Percentiles rank a stretch among this genome's conserved stretches.
Evolutionary conservation across 2,113 vertebrate genomes (phyloP).

Genomic region (Lepisosteus osseus): DNA sequence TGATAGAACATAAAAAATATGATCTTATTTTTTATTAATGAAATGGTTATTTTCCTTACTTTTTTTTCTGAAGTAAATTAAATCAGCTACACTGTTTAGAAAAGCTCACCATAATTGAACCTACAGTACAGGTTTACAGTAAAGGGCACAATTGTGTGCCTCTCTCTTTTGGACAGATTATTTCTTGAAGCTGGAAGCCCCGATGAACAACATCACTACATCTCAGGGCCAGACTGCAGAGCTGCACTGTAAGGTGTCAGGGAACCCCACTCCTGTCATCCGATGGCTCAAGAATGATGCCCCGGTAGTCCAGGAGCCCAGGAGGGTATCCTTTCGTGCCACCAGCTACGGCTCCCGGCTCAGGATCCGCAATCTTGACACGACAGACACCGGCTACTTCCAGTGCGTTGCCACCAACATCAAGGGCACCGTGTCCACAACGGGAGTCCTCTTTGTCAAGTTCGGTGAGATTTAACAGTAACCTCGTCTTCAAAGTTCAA

Average conservation of each 20-base stretch:
- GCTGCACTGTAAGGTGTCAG: constrained; percentile 85
- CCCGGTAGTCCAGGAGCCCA: constrained; percentile 89
- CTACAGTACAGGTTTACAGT: too few relatives aligned
- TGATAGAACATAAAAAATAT: too few relatives aligned
- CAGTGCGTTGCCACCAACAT: constrained; percentile 89
- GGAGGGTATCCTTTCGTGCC: constrained; percentile 82
- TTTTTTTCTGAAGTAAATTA: too few relatives aligned
- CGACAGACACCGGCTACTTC: constrained; percentile 96
- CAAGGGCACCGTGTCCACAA: constrained; percentile 86
- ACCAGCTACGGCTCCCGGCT: constrained; percentile 85
- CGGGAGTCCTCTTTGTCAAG: constrained; percentile 91
- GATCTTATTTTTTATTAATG: too few relatives aligned
- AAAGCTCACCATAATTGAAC: too few relatives aligned
- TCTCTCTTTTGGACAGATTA: constrained; percentile 60
- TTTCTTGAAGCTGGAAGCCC: constrained; percentile 81
- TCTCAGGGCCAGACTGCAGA: constrained; percentile 89
- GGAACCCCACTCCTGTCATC: constrained; percentile 78
- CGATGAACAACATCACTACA: constrained; percentile 98
- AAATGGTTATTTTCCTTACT: too few relatives aligned
- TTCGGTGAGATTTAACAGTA: constrained; percentile 74
- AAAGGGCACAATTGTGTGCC: neutral
- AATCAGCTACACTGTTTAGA: too few relatives aligned
- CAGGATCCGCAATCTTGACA: constrained; percentile 92
- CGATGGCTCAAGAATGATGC: constrained; percentile 97
- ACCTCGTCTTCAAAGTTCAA: too few relatives aligned